phyloP scores from a whole-genome alignment of 2,797 vertebrate species.

The Strix occidentalis region DNA sequence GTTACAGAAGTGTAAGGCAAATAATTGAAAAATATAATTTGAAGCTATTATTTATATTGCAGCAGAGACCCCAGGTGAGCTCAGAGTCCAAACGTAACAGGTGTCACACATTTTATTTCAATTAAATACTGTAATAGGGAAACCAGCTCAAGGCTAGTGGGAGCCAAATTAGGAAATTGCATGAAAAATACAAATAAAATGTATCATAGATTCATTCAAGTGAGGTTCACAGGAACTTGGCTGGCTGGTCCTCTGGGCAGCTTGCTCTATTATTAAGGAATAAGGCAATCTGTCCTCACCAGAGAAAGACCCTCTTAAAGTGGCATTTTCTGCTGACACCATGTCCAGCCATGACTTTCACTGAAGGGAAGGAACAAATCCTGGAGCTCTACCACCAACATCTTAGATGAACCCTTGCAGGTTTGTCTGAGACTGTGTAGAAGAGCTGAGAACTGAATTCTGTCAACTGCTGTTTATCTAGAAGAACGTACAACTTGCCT shows the following conservation, averaged over 20 bases:
- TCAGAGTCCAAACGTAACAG: background rate
- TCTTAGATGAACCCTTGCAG: background rate
- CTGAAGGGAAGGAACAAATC: background rate
- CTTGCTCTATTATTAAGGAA: background rate
- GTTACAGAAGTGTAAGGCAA: background rate
- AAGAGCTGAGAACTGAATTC: background rate
- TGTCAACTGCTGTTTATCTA: background rate
- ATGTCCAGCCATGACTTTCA: fast-evolving
- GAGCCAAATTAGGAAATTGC: background rate
- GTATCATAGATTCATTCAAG: background rate
- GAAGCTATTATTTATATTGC: background rate
- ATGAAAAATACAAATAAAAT: background rate
- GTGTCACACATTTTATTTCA: constrained; percentile 2
- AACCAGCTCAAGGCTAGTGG: background rate
- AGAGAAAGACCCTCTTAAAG: background rate
- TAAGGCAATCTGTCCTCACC: background rate
- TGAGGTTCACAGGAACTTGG: background rate
- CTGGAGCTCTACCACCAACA: background rate
- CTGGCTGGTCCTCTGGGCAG: background rate
- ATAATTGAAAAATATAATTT: background rate
- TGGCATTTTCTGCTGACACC: background rate
- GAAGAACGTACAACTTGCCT: fast-evolving
- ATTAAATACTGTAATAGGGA: background rate
- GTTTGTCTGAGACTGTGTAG: background rate
- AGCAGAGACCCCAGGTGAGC: background rate